Conservation (phyloP, 2,113 vertebrate genomes). For the Ptyas mucosa region DNA sequence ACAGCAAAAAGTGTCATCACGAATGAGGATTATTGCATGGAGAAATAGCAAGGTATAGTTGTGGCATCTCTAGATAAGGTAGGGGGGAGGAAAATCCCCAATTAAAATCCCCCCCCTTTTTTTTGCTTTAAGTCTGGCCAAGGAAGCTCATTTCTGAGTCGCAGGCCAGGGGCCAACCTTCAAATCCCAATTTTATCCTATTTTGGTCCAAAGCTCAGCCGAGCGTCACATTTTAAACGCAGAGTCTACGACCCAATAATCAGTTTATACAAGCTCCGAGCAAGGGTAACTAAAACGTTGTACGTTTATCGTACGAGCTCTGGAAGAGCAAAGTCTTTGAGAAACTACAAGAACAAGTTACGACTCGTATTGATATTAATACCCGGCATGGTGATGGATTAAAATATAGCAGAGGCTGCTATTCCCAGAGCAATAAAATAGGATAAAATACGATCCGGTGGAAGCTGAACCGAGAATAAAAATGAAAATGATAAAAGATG, state of each 20-base stretch:
- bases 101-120: neutral
- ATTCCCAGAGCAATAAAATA: neutral
- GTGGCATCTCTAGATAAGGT: neutral
- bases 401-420: neutral
- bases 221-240: neutral
- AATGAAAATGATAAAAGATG: neutral
- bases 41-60: neutral
- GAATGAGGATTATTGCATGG: neutral
- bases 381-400: neutral
- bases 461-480: neutral
- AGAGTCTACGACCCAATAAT: neutral
- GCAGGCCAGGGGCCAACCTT: neutral
- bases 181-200: neutral
- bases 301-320: neutral
- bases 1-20: neutral
- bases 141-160: neutral
- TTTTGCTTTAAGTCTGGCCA: neutral
- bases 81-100: fast-evolving
- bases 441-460: neutral
- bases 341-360: neutral
- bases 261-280: neutral
- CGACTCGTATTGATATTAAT: neutral
- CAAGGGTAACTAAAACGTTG: neutral
- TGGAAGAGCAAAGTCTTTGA: neutral
- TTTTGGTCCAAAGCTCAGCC: neutral